Percentiles rank a stretch among this genome's conserved stretches.
phyloP scores from a whole-genome alignment of 2,797 vertebrate species.

The Rhabdophis nuchalis region DNA sequence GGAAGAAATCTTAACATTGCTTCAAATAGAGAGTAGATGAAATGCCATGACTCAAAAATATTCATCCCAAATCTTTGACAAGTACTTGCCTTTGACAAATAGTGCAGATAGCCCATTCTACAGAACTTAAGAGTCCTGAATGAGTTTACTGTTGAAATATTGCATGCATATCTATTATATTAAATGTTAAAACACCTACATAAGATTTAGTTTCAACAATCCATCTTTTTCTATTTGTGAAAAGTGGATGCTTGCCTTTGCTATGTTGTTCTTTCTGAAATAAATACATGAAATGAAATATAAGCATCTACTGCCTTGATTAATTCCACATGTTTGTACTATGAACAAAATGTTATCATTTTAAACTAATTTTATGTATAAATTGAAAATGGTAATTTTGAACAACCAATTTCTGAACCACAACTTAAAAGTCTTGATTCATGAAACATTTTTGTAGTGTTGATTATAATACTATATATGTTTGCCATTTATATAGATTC shows the following conservation, averaged over 20 bases:
- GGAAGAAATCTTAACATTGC: conserved; percentile 43
- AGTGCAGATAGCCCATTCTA: conserved; percentile 37
- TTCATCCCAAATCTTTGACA: conserved; percentile 35
- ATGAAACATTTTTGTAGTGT: background rate
- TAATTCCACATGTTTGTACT: conserved; percentile 39
- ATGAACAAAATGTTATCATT: conserved; percentile 28
- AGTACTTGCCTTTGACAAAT: conserved; percentile 29
- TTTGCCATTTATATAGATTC: background rate
- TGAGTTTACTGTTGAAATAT: conserved; percentile 49
- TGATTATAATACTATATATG: background rate
- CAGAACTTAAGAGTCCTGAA: conserved; percentile 54
- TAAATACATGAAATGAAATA: conserved; percentile 30
- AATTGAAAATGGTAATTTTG: conserved; percentile 37
- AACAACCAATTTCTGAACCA: conserved; percentile 31
- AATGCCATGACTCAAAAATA: conserved; percentile 43
- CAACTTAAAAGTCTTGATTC: background rate
- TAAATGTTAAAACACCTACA: conserved; percentile 49
- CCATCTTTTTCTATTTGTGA: conserved; percentile 47
- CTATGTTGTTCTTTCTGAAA: background rate
- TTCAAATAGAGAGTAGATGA: conserved; percentile 39
- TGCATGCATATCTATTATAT: conserved; percentile 53
- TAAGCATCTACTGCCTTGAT: conserved; percentile 13
- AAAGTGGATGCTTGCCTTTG: conserved; percentile 12
- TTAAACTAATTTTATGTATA: conserved; percentile 22
- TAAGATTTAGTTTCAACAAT: conserved; percentile 38